These are phyloP conservation scores for Cephus sareptanus DNA, from an alignment of 2,888 invertebrate species.

Conservation along the genomic window DNA sequence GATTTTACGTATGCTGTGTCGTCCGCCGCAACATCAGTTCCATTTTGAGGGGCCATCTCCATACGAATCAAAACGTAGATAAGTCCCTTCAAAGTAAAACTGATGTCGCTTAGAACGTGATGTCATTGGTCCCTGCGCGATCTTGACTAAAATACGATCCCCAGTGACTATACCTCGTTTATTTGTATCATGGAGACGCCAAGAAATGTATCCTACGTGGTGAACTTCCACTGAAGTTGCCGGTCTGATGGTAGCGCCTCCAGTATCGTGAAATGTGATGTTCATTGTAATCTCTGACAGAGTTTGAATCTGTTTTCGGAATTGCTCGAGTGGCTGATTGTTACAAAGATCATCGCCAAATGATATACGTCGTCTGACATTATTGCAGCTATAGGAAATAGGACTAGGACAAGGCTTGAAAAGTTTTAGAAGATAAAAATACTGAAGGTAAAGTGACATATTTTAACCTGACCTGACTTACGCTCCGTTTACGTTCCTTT, in stretches of 20 bases:
- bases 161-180: too few species aligned
- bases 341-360: not conserved
- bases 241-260: slow-evolving; percentile 37
- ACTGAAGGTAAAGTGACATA: not conserved
- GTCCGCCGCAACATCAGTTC: too few species aligned
- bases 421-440: not conserved
- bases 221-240: not conserved
- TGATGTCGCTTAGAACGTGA: too few species aligned
- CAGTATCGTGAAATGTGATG: slow-evolving; percentile 44
- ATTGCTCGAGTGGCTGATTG: not conserved
- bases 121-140: too few species aligned
- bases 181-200: not conserved
- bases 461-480: slow-evolving; percentile 22
- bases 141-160: too few species aligned
- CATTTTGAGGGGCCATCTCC: too few species aligned
- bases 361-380: not conserved
- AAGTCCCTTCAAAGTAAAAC: too few species aligned
- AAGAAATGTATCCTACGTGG: not conserved
- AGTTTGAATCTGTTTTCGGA: slow-evolving; percentile 37
- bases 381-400: not conserved
- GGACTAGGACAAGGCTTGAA: not conserved
- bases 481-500: slow-evolving; percentile 17
- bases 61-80: too few species aligned
- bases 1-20: too few species aligned
- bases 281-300: slow-evolving; percentile 42